Base-by-base conservation (phyloP, 2,113 vertebrate species). In the Camelus bactrianus region DNA sequence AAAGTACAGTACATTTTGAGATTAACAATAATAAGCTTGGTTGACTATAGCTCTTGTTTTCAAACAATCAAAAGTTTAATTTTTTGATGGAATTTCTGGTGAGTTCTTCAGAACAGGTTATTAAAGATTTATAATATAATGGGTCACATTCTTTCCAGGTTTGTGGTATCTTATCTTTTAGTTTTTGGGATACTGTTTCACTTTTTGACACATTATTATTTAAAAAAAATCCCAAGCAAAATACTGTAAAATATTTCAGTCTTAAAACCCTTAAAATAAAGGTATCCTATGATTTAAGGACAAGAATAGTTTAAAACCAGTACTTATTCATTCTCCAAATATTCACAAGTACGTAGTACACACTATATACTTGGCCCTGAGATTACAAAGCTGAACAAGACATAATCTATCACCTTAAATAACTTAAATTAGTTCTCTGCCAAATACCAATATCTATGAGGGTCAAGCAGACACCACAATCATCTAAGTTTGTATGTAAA, bases 211-310 rank as follows among this genome's bases (percentile, higher is more conserved):
- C 4, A 62, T 9, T 9, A 73, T 54, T 54, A 72, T 58, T 89
- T 81, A 22, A 69, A 95, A 95, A 93, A 89, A 90, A 73, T 38
- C 22, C 35, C 28, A 95, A 60, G 62, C 56, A 92, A 88, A 96
- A 76, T 30, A 69, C 46, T 65, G 22, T 42, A 48, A 62, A 92
- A 54, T 52, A 90, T 62, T 94, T 92, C 54, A 83, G 64, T 82
- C 19, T 42, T 91, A 81, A 91, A 93, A 87, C 60, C 26, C 46
- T 11, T 70, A 11, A 93, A 86, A 75, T 87, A 76, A 64, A 95
- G 48, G 12, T 69, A 87, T 72, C 19, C 13, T 83, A 26, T 65
- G 22, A 82, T 46, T 73, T 82, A 81, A 82, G 94, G 69, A 83
- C 19, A 62, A 48, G 54, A 89, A 72, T 24, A 84, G n/a, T 70